Conservation (phyloP, 2,797 vertebrate species). For the Cirrhinus molitorella region DNA sequence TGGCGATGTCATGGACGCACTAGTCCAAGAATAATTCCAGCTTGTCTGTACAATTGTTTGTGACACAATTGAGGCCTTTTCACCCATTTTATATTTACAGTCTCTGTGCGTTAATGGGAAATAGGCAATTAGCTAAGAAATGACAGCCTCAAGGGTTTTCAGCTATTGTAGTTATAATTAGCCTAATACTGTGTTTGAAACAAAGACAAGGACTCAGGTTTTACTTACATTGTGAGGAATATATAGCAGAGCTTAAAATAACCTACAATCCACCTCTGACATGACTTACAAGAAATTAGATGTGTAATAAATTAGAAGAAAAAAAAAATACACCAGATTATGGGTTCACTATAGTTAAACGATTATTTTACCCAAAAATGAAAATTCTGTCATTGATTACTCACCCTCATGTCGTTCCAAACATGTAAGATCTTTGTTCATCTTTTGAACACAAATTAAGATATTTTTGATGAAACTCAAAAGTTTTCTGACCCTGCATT, state of each 20-base stretch:
- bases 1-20: constrained; percentile 12
- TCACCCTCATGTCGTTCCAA: no score
- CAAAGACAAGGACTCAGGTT: neutral
- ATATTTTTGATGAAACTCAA: no score
- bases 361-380: no score
- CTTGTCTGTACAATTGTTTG: constrained; percentile 1
- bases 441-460: no score
- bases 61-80: constrained; percentile 7
- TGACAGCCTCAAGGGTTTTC: constrained; percentile 7
- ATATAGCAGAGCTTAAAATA: neutral
- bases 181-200: constrained; percentile 21
- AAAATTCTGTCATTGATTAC: no score
- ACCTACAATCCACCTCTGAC: neutral
- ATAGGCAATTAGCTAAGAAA: constrained; percentile 38
- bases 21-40: neutral
- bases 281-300: neutral
- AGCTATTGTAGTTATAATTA: constrained; percentile 19
- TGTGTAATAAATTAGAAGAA: neutral
- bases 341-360: neutral
- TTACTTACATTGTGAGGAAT: neutral
- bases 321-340: neutral
- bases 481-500: no score
- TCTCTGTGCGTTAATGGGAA: constrained; percentile 24
- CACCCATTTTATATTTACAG: constrained; percentile 7
- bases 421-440: no score